These are phyloP conservation scores for Timandra comae DNA, from an alignment of 2,888 invertebrate species.

Conservation along the genomic window DNA sequence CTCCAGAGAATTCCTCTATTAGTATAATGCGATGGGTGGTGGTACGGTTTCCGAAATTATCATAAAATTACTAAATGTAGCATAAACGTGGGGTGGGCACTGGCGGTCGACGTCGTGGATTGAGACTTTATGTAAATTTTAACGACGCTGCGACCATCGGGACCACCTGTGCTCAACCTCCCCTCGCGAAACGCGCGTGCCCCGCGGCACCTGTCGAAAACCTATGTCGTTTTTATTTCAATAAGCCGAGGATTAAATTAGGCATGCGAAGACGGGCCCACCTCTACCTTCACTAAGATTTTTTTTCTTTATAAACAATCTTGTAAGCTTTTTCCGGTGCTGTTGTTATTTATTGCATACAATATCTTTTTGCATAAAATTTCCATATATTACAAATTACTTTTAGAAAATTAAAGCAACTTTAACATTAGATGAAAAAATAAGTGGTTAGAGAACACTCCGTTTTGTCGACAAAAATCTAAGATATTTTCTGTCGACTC, in stretches of 20 bases:
- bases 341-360: constrained; percentile 4
- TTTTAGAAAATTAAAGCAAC: no score
- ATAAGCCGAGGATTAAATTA: constrained; percentile 75
- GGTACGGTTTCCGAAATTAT: constrained; percentile 75
- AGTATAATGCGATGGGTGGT: constrained; percentile 77
- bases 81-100: constrained; percentile 74
- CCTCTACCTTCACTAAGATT: constrained; percentile 30
- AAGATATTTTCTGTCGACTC: constrained; percentile 1
- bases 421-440: no score
- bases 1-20: constrained; percentile 67
- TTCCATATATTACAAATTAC: no score
- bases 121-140: constrained; percentile 78
- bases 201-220: constrained; percentile 72
- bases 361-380: no score
- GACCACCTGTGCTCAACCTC: constrained; percentile 66
- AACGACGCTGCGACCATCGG: constrained; percentile 76
- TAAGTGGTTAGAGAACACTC: no score
- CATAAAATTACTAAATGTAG: constrained; percentile 78
- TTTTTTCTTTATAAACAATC: constrained; percentile 40
- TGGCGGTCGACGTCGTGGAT: constrained; percentile 66
- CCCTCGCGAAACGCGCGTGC: constrained; percentile 21
- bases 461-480: no score
- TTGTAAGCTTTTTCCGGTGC: constrained; percentile 24
- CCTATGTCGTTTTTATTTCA: constrained; percentile 77
- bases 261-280: constrained; percentile 62